Conservation (phyloP, 2,113 vertebrate species). For the Zeus faber region DNA sequence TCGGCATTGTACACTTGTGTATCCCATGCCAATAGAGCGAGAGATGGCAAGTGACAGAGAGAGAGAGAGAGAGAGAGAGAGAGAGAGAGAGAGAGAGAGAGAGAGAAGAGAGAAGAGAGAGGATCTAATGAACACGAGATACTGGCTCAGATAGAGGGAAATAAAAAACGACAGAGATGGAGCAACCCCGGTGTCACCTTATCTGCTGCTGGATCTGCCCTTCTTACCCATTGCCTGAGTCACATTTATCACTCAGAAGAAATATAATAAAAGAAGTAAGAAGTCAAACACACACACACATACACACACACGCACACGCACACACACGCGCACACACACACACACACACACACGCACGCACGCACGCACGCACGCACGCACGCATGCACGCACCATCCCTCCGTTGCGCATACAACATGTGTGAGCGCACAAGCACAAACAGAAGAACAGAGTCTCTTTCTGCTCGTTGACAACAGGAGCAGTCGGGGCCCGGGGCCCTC, state of each 20-base stretch:
- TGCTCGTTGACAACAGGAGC: not conserved
- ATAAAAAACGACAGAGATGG: constrained; percentile 29
- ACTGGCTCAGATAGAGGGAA: constrained; percentile 20
- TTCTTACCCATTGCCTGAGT: constrained; percentile 23
- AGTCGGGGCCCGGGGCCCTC: not conserved
- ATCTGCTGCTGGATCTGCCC: constrained; percentile 46
- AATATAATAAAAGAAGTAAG: too few relatives aligned
- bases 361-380: not conserved
- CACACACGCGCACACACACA: not conserved
- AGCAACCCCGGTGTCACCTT: constrained; percentile 30
- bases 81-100: too few relatives aligned
- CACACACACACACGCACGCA: not conserved
- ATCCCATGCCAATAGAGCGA: too few relatives aligned
- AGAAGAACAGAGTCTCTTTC: not conserved
- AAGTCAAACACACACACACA: too few relatives aligned
- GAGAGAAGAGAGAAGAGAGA: too few relatives aligned
- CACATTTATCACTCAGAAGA: too few relatives aligned
- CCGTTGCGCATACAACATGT: constrained; percentile 20
- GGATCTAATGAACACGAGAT: too few relatives aligned
- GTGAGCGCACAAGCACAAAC: not conserved
- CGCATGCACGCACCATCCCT: not conserved
- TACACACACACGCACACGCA: too few relatives aligned
- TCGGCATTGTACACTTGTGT: too few relatives aligned
- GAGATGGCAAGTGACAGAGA: too few relatives aligned
- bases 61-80: too few relatives aligned